Evolutionary conservation across 2,113 vertebrate species (phyloP), one percentile per base, ranked within the genome.

Genomic region (Alligator sinensis): DNA sequence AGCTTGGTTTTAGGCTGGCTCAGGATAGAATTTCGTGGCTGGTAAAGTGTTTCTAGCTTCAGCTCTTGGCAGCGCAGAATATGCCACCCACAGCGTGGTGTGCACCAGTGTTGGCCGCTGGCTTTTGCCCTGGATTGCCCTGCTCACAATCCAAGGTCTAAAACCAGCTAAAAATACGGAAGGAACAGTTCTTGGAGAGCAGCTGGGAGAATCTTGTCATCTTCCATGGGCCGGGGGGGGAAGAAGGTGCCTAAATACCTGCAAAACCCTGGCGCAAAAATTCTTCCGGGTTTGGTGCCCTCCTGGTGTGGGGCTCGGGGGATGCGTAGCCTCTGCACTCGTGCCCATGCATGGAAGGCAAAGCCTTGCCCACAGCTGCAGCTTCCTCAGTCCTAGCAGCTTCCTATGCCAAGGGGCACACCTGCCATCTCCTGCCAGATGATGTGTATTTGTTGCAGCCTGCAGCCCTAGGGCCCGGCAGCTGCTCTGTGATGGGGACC

Each of bases 71-170:
- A 89, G 94, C 88, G 80, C 93, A 58, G 34, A 94, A 93, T 94
- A 58, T 80, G 89, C 88, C 0, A 61, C 93, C 84, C 90, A 86
- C 81, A 91, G 92, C 19, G 47, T 87, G 86, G 89, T 88, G 66
- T 63, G 84, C 95, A 91, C 62, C 95, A 93, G 78, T 92, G 81
- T 95, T 95, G 94, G 91, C 90, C 96, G 88, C 85, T 86, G 95
- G 96, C 91, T 96, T 96, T 94, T 96, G 95, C 95, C 96, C 94
- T 96, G 94, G 86, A 94, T 96, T 91, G 58, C 93, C 97, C 90
- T 92, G 90, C 96, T 96, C 88, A 82, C 55, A 89, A 87, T 96
- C 91, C 92, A 96, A 97, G 78, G 89, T 97, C 94, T 96, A 92
- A 90, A 96, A 89, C 72, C 38, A 90, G 75, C 91, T 96, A 85